These are phyloP conservation scores for Rhyacophila brunnea DNA, from an alignment of 1,140 invertebrate species.

Conservation along the genomic window DNA sequence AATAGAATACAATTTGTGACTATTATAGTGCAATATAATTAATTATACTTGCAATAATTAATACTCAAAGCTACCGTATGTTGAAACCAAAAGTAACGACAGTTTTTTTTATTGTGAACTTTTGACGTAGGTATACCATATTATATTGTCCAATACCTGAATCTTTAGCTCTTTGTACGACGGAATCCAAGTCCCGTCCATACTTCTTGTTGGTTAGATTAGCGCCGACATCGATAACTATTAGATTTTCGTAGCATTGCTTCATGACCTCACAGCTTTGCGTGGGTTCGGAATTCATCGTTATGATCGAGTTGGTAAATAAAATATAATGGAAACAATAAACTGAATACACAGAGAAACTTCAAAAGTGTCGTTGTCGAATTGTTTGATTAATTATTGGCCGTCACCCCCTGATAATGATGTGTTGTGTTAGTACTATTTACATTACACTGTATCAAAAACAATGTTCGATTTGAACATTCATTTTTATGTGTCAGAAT, in stretches of 20 bases:
- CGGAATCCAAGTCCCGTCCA: constrained; percentile 86
- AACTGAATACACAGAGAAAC: neutral
- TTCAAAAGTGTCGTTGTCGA: neutral
- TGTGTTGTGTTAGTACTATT: constrained; percentile 17
- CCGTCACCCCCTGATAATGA: constrained; percentile 22
- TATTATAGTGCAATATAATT: no score
- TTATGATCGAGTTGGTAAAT: neutral
- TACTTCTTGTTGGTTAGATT: constrained; percentile 96
- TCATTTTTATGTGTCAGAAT: no score
- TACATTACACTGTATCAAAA: constrained; percentile 24
- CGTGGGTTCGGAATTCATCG: constrained; percentile 25
- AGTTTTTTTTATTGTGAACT: no score
- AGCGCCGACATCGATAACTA: constrained; percentile 89
- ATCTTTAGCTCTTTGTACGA: constrained; percentile 89
- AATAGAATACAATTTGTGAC: no score
- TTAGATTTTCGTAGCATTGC: constrained; percentile 75
- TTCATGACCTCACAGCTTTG: constrained; percentile 28
- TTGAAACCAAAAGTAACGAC: no score
- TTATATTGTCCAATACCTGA: constrained; percentile 61
- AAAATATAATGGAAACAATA: neutral
- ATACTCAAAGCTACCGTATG: no score
- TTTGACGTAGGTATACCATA: no score
- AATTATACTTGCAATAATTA: no score
- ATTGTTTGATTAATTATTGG: neutral
- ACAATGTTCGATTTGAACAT: constrained; percentile 1